A percentile compares a stretch with the other conserved stretches of the same genome.
phyloP scores from a whole-genome alignment of 2,888 invertebrate genomes.

The Rhamphomyia laevipes region DNA sequence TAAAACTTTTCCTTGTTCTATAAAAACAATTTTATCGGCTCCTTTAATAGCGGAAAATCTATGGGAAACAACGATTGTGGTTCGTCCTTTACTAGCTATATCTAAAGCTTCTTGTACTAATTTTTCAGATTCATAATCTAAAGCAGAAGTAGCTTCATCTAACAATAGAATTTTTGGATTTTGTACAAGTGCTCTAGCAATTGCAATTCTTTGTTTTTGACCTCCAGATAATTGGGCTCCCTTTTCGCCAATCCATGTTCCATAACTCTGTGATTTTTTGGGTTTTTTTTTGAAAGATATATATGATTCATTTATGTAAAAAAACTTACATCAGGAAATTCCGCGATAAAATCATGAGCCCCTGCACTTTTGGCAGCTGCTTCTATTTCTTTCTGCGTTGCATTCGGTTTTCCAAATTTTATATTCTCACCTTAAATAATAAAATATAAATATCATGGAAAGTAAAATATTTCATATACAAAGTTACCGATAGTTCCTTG shows the following conservation, averaged over 20 bases:
- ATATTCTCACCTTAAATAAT: slow-evolving; percentile 40
- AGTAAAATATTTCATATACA: background rate
- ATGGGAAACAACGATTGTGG: slow-evolving; percentile 64
- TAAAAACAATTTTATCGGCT: slow-evolving; percentile 54
- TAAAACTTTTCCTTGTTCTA: slow-evolving; percentile 54
- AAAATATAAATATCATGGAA: background rate
- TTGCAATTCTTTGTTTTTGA: slow-evolving; percentile 72
- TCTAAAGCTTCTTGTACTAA: slow-evolving; percentile 70
- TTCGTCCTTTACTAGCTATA: slow-evolving; percentile 57
- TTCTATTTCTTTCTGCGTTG: slow-evolving; percentile 53
- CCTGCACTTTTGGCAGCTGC: slow-evolving; percentile 59
- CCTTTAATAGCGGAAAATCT: slow-evolving; percentile 56
- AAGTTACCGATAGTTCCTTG: slow-evolving; percentile 51
- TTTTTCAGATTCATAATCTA: slow-evolving; percentile 67
- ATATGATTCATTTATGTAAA: slow-evolving; percentile 5
- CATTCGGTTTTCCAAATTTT: slow-evolving; percentile 59
- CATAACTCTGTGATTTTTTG: slow-evolving; percentile 52
- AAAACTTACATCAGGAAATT: slow-evolving; percentile 53
- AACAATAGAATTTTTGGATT: slow-evolving; percentile 59
- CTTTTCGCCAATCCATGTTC: slow-evolving; percentile 64
- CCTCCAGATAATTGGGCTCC: slow-evolving; percentile 72
- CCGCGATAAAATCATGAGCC: slow-evolving; percentile 61
- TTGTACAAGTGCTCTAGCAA: slow-evolving; percentile 66
- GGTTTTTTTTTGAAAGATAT: too few species aligned
- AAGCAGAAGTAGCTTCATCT: slow-evolving; percentile 74